These are phyloP conservation scores for Eumaeus atala DNA, from an alignment of 1,140 invertebrate genomes.

Conservation along the genomic window DNA sequence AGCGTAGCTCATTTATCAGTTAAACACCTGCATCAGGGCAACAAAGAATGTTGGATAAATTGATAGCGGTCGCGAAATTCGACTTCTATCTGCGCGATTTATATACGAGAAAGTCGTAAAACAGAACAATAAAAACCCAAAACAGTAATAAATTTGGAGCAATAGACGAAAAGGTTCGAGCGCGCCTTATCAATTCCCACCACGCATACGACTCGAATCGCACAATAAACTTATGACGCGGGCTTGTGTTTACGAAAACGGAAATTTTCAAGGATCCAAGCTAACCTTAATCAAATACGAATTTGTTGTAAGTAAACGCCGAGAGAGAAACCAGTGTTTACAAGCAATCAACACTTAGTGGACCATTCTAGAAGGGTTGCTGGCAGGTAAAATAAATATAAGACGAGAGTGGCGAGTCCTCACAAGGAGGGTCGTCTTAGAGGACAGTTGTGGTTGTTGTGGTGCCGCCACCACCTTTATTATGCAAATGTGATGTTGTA, in stretches of 20 bases:
- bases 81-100: constrained; percentile 71
- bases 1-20: constrained; percentile 15
- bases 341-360: constrained; percentile 67
- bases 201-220: constrained; percentile 63
- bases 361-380: constrained; percentile 52
- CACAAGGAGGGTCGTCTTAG: constrained; percentile 55
- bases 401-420: constrained; percentile 47
- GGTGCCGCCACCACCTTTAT: constrained; percentile 48
- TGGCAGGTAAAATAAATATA: constrained; percentile 63
- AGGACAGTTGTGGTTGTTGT: constrained; percentile 50
- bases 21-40: constrained; percentile 20
- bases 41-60: constrained; percentile 38
- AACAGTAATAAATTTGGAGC: constrained; percentile 75
- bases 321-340: constrained; percentile 51
- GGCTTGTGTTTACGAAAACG: constrained; percentile 29
- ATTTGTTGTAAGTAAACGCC: constrained; percentile 45
- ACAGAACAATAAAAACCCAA: constrained; percentile 76
- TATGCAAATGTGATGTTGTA: constrained; percentile 70
- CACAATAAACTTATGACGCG: constrained; percentile 69
- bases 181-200: constrained; percentile 73
- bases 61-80: constrained; percentile 63
- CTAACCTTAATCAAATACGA: constrained; percentile 32
- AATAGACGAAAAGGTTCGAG: constrained; percentile 74
- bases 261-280: constrained; percentile 16
- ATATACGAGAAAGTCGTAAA: constrained; percentile 73